Base-by-base conservation (phyloP, 30 jellyfish, hydroid and myxozoan genomes). In the Morbakka virulenta region DNA sequence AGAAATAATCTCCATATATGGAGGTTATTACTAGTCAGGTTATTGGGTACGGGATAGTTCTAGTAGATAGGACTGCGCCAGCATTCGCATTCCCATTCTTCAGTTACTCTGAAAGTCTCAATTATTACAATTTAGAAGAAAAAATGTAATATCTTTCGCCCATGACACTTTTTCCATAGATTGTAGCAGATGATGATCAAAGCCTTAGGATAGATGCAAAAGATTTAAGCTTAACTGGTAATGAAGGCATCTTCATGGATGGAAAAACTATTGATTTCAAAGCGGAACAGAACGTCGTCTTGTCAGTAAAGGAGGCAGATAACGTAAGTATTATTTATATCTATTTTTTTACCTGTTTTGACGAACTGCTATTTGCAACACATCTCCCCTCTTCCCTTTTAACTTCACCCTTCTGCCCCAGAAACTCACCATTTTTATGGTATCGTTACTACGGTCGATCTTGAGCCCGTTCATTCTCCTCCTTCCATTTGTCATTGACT, bases 211-310 rank as follows among this genome's bases (percentile, higher is more conserved):
- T 83, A 24, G 35, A 49, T 72, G 95, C 85, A 1, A 74, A 76
- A 23, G 67, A 12, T 3, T 72, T 83, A 57, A 72, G 66, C 26
- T 25, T 88, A 2, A 88, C 94, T 31, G 97, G 97, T 1, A 88
- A 88, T 28, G 95, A 88, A 57, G 97, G 97, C 25, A 33, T 88
- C 2, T 88, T 74, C 77, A 75, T 76, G 85, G 97, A 88, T 71
- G 67, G 88, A 4, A 88, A 81, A 62, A 65, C 73, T n/a, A 64
- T 74, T 50, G 20, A 9, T 23, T 36, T 80, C 9, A 73, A 81
- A 49, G 57, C 97, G 3, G 85, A 47, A 20, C 80, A 81, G 28
- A 89, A 88, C 36, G 62, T 88, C 35, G 17, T 51, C 41, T 24
- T 88, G 4, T 69, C 52, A 0, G 75, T 88, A 4, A 70, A 82